Percentiles rank a stretch among this genome's conserved stretches.
These are phyloP conservation scores for Drosophila meridiana DNA, from an alignment of 2,888 invertebrate species.

Conservation along the genomic window DNA sequence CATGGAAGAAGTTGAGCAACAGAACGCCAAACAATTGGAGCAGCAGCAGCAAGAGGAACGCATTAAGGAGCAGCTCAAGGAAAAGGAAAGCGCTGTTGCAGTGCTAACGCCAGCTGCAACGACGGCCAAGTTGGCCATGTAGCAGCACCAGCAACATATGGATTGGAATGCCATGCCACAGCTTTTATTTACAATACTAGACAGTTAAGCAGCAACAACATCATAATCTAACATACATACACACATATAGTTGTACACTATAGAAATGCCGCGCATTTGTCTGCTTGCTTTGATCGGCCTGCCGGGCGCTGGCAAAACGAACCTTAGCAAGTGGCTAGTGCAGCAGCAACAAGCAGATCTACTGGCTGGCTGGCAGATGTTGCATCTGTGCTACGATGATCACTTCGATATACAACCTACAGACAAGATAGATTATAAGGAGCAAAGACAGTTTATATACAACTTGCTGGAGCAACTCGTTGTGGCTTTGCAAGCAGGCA, in stretches of 20 bases:
- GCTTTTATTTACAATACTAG: slow-evolving; percentile 53
- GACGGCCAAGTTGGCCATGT: slow-evolving; percentile 47
- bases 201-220: slow-evolving; percentile 57
- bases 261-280: slow-evolving; percentile 75
- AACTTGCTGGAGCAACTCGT: slow-evolving; percentile 54
- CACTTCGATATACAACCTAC: slow-evolving; percentile 42
- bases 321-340: slow-evolving; percentile 69
- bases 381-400: slow-evolving; percentile 82
- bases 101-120: slow-evolving; percentile 45
- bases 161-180: slow-evolving; percentile 53
- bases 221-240: not conserved
- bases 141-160: slow-evolving; percentile 48
- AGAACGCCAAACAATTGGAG: slow-evolving; percentile 63
- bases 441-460: slow-evolving; percentile 63
- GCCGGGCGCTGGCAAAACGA: slow-evolving; percentile 82
- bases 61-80: slow-evolving; percentile 37
- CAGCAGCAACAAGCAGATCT: slow-evolving; percentile 3
- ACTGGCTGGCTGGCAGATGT: slow-evolving; percentile 51
- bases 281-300: slow-evolving; percentile 80
- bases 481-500: slow-evolving; percentile 21
- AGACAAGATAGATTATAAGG: slow-evolving; percentile 42
- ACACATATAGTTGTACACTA: slow-evolving; percentile 5
- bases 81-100: slow-evolving; percentile 26
- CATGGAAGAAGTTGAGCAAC: slow-evolving; percentile 79
- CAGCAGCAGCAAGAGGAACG: slow-evolving; percentile 52